phyloP scores from a whole-genome alignment of 2,797 vertebrate genomes.

The Bradypodion ventrale region DNA sequence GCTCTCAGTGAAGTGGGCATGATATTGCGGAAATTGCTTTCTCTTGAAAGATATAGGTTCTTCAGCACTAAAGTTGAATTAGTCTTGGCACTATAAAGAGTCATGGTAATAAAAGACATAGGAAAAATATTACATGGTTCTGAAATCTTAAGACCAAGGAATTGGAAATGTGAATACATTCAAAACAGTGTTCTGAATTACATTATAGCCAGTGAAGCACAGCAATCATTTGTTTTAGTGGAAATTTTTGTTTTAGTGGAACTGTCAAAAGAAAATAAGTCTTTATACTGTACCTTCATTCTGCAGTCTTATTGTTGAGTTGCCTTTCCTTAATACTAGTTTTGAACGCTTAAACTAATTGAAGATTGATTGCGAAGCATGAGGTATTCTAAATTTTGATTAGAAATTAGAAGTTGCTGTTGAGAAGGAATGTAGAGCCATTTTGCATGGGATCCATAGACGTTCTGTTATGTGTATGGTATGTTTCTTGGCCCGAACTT shows the following conservation, averaged over 20 bases:
- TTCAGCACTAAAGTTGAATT: not conserved
- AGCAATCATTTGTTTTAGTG: not conserved
- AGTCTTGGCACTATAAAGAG: not conserved
- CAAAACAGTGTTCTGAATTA: not conserved
- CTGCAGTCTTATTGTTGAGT: not conserved
- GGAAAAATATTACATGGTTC: not conserved
- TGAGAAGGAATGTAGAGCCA: not conserved
- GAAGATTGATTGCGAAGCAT: conserved; percentile 1
- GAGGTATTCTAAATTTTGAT: not conserved
- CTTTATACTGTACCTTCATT: not conserved
- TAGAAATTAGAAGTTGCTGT: not conserved
- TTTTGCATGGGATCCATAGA: not conserved
- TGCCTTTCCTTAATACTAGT: not conserved
- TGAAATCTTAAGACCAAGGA: not conserved
- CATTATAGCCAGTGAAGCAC: not conserved
- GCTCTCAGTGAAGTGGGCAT: not conserved
- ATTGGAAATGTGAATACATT: not conserved
- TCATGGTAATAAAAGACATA: not conserved
- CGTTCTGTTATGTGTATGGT: not conserved
- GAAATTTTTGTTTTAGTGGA: not conserved
- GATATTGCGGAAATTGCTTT: conserved; percentile 9
- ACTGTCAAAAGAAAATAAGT: not conserved
- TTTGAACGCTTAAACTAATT: not conserved
- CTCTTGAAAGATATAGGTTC: not conserved
- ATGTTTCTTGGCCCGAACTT: not conserved